Evolutionary conservation across 1,140 invertebrate genomes (phyloP), one percentile per base, ranked within the genome.

Genomic region (Drosophila parvula): DNA sequence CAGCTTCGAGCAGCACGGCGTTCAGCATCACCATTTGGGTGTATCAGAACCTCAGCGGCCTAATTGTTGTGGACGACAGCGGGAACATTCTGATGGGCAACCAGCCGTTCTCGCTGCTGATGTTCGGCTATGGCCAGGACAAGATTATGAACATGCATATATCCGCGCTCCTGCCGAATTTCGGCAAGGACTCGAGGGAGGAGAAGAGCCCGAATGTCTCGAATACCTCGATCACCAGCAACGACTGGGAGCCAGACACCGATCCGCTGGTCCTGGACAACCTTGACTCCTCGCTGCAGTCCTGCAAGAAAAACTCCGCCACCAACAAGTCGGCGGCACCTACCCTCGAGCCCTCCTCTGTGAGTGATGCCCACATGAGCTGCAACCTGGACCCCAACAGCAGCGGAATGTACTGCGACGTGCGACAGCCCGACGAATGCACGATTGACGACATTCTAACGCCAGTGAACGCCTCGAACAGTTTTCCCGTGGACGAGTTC

Each of bases 31-130:
- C 93, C 79, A 90, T 94, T 43, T 92, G 93, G 91, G 93, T 95
- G 8, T 95, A 95, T 74, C 94, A 94, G 71, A 95, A 95, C 79
- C 94, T 96, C 50, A 95, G 94, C 84, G 95, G 95, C 12, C 90
- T 96, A n/a, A 93, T 96, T 18, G 94, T 95, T 11, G 92, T 95
- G 3, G 93, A 94, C 60, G 94, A 94, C 10, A 91, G 93, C 64
- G 94, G 94, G 7, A 92, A 93, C n/a, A 94, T 96, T 56, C 93
- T 94, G 14, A 94, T 94, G 12, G 94, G 94, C 69, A 96, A 96
- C 86, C 94, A 95, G 74, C 94, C 95, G 80, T 95, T 96, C 79
- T 93, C 95, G 0, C 93, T 94, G 81, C 90, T 95, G 32, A 93
- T 95, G 14, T 95, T 95, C 85, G 95, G 95, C 9, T 95, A 95